Percentiles rank a stretch among this genome's conserved stretches.
Conservation (phyloP, 2,888 invertebrate species). For the Bellardia pandia region DNA sequence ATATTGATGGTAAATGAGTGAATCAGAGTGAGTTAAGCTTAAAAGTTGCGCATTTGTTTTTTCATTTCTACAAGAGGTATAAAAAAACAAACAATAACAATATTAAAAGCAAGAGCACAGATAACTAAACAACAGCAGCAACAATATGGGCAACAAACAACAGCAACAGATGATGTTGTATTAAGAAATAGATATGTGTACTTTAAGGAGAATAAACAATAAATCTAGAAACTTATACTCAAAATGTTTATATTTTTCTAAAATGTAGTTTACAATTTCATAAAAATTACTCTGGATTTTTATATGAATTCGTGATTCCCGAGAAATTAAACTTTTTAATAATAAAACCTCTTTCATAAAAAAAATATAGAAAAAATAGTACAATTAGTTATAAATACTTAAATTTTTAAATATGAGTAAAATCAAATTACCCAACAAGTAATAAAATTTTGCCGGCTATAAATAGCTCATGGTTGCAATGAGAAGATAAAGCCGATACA, state of each 20-base stretch:
- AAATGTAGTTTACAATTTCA: too few relatives aligned
- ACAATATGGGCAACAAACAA: constrained; percentile 36
- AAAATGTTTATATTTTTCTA: too few relatives aligned
- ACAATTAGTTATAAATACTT: too few relatives aligned
- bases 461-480: constrained; percentile 24
- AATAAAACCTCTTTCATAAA: too few relatives aligned
- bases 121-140: constrained; percentile 18
- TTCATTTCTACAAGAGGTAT: not conserved
- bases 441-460: not conserved
- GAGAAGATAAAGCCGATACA: constrained; percentile 10
- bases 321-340: too few relatives aligned
- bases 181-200: constrained; percentile 3
- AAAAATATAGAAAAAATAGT: not conserved
- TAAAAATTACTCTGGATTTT: too few relatives aligned
- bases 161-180: constrained; percentile 64
- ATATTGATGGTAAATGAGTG: constrained; percentile 19
- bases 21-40: constrained; percentile 52
- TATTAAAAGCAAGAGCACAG: constrained; percentile 19
- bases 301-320: too few relatives aligned
- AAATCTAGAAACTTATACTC: not conserved
- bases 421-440: too few relatives aligned
- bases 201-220: not conserved
- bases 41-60: constrained; percentile 50
- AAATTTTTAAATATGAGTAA: too few relatives aligned
- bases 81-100: constrained; percentile 13